Evolutionary conservation across 2,888 invertebrate genomes (phyloP), one percentile per base, ranked within the genome.

Genomic region (Hemistola chrysoprasaria): DNA sequence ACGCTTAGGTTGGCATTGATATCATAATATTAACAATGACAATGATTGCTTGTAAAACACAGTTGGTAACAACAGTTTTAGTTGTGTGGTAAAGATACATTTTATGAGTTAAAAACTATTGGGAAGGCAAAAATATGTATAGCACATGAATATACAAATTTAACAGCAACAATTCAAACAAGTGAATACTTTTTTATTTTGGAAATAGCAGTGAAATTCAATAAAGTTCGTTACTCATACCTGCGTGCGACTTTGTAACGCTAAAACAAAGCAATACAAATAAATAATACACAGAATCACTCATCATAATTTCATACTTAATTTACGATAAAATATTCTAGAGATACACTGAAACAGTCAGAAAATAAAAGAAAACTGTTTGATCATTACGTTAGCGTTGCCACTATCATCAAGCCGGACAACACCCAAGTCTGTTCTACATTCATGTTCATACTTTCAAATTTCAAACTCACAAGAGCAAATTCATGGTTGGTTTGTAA

Each of bases 241-340:
- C 86, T 77, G 84, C 83, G 59, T 72, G 56, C 22, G 76, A 71
- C 60, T 79, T 71, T 28, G 73, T 65, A 59, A 73, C 59, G 69
- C 63, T 77, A 71, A 64, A 74, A 67, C 73, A 80, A 75, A 88
- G 71, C 67, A 86, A 82, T 65, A 78, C 74, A 74, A 81, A 65
- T 52, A 83, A 84, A 82, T 72, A 78, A 78, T 76, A 78, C 59
- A 74, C 59, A 53, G 71, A 70, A 68, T 58, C 65, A 69, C 71
- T 85, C 87, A 88, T 88, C 81, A 83, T 88, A 85, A 85, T 85
- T 71, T 85, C 87, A 88, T 88, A 69, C 44, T 78, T 74, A 48
- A 50, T 48, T 37, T 36, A 28, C 28, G 8, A 7, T 22, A 35
- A 56, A 55, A 54, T 36, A 41, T 53, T 35, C 39, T 38, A 41